Base-by-base conservation (phyloP, 1,140 invertebrate genomes). In the Sminthurides bifidus region DNA sequence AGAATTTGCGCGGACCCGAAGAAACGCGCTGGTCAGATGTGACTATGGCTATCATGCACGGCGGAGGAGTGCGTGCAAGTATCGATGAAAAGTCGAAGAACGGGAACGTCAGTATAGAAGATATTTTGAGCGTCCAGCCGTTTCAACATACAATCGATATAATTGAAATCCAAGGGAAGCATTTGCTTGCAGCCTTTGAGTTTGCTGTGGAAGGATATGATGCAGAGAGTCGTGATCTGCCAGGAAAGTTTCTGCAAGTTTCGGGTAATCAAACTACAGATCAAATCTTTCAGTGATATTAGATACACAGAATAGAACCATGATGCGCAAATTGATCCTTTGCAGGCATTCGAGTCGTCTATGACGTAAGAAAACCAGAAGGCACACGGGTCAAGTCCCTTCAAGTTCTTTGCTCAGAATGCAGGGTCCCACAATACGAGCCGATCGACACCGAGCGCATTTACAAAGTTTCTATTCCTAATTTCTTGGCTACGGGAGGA, bases 21-120 rank as follows among this genome's bases (percentile, higher is more conserved):
- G 59, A 59, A 27, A 45, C 58, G 12, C 52, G 65, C n/a, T 90
- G 87, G 86, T 85, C 83, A 0, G 79, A 86, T 67, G 79, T 81
- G 2, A 72, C 83, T 0, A 83, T 92, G 61, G 82, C 80, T 5
- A 41, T 92, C 0, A 70, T 82, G 0, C 83, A 89, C 69, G 76
- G 81, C 19, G 87, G 89, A 19, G 78, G 77, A 24, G 82, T 85
- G 46, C 71, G 85, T 60, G 68, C 73, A 2, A 82, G 80, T 0
- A 78, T 89, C 74, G 59, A 71, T 51, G 72, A 72, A 19, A 68
- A 63, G 44, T 58, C 68, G 3, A 75, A 71, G 24, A 70, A 76
- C 17, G 79, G 79, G 23, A 58, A 41, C 48, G 76, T 87, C 8
- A 82, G 80, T 10, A 79, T 77, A 24, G 79, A 77, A 37, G 80